Evolutionary conservation across 2,888 invertebrate species (phyloP).

Genomic region (Pharmacophagus antenor): DNA sequence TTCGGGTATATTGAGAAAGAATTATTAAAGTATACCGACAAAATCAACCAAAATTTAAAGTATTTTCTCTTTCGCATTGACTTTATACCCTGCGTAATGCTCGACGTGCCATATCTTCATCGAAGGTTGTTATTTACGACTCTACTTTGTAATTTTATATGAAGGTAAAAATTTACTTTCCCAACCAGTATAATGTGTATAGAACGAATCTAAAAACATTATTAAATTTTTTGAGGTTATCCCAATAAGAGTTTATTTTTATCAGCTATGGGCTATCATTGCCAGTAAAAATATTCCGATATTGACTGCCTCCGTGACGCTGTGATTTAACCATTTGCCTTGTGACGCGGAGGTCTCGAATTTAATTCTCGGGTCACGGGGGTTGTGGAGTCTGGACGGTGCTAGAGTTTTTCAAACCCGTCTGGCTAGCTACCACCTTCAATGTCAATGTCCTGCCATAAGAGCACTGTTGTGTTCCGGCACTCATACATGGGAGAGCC

Average conservation of each 20-base stretch:
- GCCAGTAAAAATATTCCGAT: too few relatives aligned
- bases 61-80: neutral
- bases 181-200: neutral
- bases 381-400: too few relatives aligned
- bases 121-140: conserved; percentile 3
- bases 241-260: neutral
- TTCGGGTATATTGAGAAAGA: neutral
- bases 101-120: conserved; percentile 3
- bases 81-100: neutral
- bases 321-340: too few relatives aligned
- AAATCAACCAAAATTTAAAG: neutral
- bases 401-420: too few relatives aligned
- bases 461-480: too few relatives aligned
- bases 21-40: neutral
- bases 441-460: too few relatives aligned
- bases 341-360: too few relatives aligned
- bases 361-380: too few relatives aligned
- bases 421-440: too few relatives aligned
- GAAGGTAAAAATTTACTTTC: neutral
- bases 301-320: too few relatives aligned
- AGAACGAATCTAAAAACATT: neutral
- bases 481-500: too few relatives aligned
- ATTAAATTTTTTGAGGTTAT: neutral
- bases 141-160: neutral
- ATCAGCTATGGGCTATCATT: too few relatives aligned